These are phyloP conservation scores for Micropoecilia bifurca DNA, from an alignment of 2,797 vertebrate genomes.

Conservation along the genomic window DNA sequence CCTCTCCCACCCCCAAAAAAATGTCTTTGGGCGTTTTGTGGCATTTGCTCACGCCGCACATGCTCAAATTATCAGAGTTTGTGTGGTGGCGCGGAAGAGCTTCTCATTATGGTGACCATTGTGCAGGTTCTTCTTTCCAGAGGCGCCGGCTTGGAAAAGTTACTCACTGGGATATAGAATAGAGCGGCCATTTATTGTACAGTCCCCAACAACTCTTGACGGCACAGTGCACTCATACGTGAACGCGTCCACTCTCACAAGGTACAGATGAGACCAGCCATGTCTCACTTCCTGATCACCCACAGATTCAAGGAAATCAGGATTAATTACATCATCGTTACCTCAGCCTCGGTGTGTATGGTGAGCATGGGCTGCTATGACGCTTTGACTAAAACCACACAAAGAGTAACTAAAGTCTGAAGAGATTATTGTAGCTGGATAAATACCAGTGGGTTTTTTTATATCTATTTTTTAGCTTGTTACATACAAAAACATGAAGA, in stretches of 20 bases:
- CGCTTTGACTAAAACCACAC: not conserved
- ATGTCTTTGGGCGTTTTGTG: slow-evolving; percentile 53
- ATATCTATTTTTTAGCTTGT: not conserved
- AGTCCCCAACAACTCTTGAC: slow-evolving; percentile 44
- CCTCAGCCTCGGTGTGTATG: slow-evolving; percentile 38
- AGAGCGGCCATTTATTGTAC: slow-evolving; percentile 62
- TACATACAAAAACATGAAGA: not conserved
- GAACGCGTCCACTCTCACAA: slow-evolving; percentile 50
- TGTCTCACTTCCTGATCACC: slow-evolving; percentile 64
- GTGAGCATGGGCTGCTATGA: slow-evolving; percentile 1
- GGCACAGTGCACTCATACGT: slow-evolving; percentile 51
- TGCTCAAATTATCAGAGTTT: slow-evolving; percentile 67
- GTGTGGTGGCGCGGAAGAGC: slow-evolving; percentile 73
- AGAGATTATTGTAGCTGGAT: not conserved
- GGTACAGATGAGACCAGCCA: slow-evolving; percentile 55
- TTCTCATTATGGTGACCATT: slow-evolving; percentile 75
- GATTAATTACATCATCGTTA: slow-evolving; percentile 73
- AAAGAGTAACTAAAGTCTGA: not conserved
- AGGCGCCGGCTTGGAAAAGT: slow-evolving; percentile 80
- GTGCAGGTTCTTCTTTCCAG: slow-evolving; percentile 70
- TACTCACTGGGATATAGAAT: slow-evolving; percentile 60
- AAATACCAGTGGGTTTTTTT: not conserved
- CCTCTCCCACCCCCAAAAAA: slow-evolving; percentile 9
- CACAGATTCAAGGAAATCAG: slow-evolving; percentile 55
- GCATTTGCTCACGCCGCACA: slow-evolving; percentile 65